phyloP scores from a whole-genome alignment of 2,888 invertebrate species.

The Melanchra persicariae region DNA sequence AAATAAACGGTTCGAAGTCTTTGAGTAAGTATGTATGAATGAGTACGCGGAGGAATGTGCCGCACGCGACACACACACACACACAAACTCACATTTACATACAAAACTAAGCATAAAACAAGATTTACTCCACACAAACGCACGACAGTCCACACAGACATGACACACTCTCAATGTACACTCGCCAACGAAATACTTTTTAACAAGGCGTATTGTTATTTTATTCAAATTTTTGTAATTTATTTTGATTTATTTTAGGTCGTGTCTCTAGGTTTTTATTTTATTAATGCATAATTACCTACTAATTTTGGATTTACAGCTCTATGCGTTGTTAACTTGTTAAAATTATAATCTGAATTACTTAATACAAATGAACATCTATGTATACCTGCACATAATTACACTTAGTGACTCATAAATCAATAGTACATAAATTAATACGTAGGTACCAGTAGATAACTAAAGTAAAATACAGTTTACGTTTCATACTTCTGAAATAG shows the following conservation, averaged over 20 bases:
- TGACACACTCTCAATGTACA: constrained; percentile 74
- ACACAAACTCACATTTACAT: constrained; percentile 67
- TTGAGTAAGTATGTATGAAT: constrained; percentile 85
- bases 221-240: constrained; percentile 70
- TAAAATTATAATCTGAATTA: constrained; percentile 22
- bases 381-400: neutral
- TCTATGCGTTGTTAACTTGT: constrained; percentile 31
- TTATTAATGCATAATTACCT: constrained; percentile 59
- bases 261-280: constrained; percentile 54
- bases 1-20: constrained; percentile 75
- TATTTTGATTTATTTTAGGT: constrained; percentile 68
- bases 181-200: constrained; percentile 72
- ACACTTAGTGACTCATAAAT: neutral
- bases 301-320: constrained; percentile 29
- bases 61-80: constrained; percentile 83
- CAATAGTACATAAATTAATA: constrained; percentile 3
- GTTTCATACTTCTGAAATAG: neutral
- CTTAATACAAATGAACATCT: neutral
- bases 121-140: constrained; percentile 77
- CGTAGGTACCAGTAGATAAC: neutral
- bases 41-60: constrained; percentile 86
- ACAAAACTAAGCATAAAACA: constrained; percentile 75
- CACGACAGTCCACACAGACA: constrained; percentile 65
- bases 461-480: neutral
- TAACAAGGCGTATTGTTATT: constrained; percentile 72